Evolutionary conservation across 2,888 invertebrate species (phyloP).

Genomic region (Hyppa rectilinea): DNA sequence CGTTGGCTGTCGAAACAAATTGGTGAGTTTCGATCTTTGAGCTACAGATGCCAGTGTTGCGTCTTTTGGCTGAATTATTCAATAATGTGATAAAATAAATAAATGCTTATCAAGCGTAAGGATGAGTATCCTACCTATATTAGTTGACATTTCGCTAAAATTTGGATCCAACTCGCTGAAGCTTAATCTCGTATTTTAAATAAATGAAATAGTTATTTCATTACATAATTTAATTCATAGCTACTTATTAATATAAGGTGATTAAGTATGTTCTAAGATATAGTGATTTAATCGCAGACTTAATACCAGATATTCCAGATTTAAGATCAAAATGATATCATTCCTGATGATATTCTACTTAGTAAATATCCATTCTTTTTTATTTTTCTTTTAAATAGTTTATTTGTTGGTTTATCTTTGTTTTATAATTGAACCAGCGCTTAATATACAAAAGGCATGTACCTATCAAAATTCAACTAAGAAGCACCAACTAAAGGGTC

Average conservation of each 20-base stretch:
- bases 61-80: no score
- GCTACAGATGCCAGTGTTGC: neutral
- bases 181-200: slow-evolving; percentile 2
- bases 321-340: neutral
- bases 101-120: neutral
- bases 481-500: no score
- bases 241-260: neutral
- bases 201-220: slow-evolving; percentile 10
- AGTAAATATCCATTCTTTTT: no score
- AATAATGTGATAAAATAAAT: neutral
- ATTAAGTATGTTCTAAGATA: neutral
- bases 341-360: no score
- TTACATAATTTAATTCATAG: no score
- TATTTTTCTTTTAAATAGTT: no score
- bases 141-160: slow-evolving; percentile 4
- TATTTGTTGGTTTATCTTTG: no score
- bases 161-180: slow-evolving; percentile 12
- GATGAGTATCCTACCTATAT: neutral
- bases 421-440: no score
- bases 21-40: neutral
- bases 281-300: neutral
- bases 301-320: neutral
- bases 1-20: neutral
- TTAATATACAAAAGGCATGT: no score
- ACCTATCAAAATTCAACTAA: no score